phyloP scores from a whole-genome alignment of 2,888 invertebrate species.

The Euplexia lucipara region DNA sequence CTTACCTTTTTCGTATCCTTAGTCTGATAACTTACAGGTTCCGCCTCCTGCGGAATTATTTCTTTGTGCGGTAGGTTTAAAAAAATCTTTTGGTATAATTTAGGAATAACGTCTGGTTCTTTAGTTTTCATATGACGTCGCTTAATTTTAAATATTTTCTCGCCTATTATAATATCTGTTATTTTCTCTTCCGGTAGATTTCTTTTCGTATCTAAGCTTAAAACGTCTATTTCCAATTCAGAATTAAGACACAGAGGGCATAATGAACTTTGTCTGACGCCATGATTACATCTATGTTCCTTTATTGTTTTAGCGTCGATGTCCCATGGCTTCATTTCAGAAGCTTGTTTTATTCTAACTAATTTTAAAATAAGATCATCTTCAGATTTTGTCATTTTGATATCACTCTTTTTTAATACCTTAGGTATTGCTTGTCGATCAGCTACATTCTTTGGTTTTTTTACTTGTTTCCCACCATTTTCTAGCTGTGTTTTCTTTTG shows the following conservation, averaged over 20 bases:
- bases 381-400: conserved; percentile 55
- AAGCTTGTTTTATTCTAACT: conserved; percentile 68
- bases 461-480: conserved; percentile 20
- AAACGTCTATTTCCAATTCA: conserved; percentile 39
- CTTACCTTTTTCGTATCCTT: conserved; percentile 24
- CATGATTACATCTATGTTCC: conserved; percentile 21
- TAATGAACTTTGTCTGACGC: fast-evolving
- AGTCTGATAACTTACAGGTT: neutral
- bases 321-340: conserved; percentile 20
- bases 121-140: conserved; percentile 49
- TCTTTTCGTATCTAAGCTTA: conserved; percentile 18
- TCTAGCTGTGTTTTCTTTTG: conserved; percentile 1
- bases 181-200: conserved; percentile 19
- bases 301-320: neutral
- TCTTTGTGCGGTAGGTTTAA: conserved; percentile 23
- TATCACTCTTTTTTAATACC: conserved; percentile 61
- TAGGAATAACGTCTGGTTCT: conserved; percentile 58
- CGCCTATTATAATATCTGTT: conserved; percentile 75
- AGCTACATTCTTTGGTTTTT: neutral
- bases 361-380: conserved; percentile 70
- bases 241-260: conserved; percentile 43
- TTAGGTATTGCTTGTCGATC: neutral
- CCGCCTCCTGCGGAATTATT: neutral
- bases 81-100: conserved; percentile 67
- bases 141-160: conserved; percentile 73